These are phyloP conservation scores for Cephus spinipes DNA, from an alignment of 2,888 invertebrate genomes.

Conservation along the genomic window DNA sequence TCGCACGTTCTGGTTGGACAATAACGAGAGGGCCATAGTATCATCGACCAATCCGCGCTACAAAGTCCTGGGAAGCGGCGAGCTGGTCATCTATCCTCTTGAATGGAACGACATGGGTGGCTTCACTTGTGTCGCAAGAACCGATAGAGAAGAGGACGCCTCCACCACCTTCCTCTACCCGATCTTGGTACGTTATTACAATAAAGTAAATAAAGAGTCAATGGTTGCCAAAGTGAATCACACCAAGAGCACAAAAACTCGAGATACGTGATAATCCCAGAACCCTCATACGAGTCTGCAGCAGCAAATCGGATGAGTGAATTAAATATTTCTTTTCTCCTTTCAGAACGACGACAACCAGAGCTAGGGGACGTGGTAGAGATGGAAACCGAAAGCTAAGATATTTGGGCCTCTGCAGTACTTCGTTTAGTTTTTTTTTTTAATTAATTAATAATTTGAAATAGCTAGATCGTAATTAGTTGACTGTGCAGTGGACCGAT, in stretches of 20 bases:
- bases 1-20: slow-evolving; percentile 77
- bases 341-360: slow-evolving; percentile 2
- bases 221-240: background rate
- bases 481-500: background rate
- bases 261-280: background rate
- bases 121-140: slow-evolving; percentile 80
- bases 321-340: background rate
- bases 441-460: background rate
- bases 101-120: slow-evolving; percentile 87
- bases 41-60: slow-evolving; percentile 40
- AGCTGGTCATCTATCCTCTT: slow-evolving; percentile 78
- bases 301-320: background rate
- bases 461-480: background rate
- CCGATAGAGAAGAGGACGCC: slow-evolving; percentile 71
- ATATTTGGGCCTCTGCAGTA: slow-evolving; percentile 1
- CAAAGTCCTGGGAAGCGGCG: slow-evolving; percentile 75
- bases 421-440: background rate
- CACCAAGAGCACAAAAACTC: background rate
- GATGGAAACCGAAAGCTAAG: background rate
- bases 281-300: background rate
- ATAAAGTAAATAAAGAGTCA: background rate
- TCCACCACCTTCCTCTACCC: slow-evolving; percentile 82
- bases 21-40: slow-evolving; percentile 67
- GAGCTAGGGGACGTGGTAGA: background rate
- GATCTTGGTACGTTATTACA: slow-evolving; percentile 63